Conservation (phyloP, 2,113 vertebrate genomes). For the Chamaetylas fuelleborni region DNA sequence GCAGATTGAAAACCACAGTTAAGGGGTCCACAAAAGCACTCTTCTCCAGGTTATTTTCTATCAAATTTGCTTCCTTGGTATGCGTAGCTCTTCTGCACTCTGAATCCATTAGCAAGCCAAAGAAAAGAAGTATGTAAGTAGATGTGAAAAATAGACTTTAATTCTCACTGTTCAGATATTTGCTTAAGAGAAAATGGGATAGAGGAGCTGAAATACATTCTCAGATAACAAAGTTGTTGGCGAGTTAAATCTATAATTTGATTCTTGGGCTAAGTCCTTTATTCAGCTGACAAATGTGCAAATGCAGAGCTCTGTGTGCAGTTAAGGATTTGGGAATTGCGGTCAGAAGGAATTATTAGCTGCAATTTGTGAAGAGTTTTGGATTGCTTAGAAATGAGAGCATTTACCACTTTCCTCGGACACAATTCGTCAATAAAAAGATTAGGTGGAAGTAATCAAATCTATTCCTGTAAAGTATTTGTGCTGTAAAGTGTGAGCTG, state of each 20-base stretch:
- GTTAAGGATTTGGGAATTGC: neutral
- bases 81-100: neutral
- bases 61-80: neutral
- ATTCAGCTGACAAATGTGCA: neutral
- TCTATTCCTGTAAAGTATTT: neutral
- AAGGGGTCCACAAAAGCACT: neutral
- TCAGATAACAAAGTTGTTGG: neutral
- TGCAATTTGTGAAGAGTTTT: neutral
- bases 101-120: neutral
- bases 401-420: neutral
- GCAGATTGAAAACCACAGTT: neutral
- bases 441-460: neutral
- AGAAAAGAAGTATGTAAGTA: neutral
- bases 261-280: neutral
- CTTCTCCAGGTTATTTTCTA: neutral
- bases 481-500: neutral
- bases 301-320: neutral
- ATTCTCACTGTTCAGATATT: neutral
- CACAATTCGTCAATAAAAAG: neutral
- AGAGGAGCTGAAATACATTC: neutral
- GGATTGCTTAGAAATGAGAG: neutral
- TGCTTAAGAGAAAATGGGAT: neutral
- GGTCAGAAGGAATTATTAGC: neutral
- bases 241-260: neutral
- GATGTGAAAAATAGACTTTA: neutral